Percentiles rank a stretch among this genome's conserved stretches.
Conservation (phyloP, 2,113 vertebrate species). For the Oreamnos americanus region DNA sequence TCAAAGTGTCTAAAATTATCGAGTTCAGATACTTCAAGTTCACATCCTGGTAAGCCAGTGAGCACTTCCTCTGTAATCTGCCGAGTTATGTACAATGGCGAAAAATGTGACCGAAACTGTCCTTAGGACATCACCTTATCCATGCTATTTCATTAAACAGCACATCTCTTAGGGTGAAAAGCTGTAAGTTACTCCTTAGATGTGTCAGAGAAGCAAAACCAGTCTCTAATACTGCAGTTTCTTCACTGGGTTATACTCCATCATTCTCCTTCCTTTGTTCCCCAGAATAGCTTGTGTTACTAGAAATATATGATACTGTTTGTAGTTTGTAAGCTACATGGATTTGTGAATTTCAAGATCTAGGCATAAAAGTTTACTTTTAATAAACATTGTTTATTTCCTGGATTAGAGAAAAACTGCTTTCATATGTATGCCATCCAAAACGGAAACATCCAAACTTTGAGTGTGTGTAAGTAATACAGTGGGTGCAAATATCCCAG, state of each 20-base stretch:
- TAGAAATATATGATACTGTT: not conserved
- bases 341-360: conserved; percentile 1
- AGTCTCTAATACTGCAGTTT: not conserved
- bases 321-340: not conserved
- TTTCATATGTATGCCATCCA: not conserved
- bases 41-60: not conserved
- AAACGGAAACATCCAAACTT: not conserved
- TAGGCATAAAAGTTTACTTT: conserved; percentile 14
- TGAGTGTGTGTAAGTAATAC: not conserved
- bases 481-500: not conserved
- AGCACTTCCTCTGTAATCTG: not conserved
- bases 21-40: conserved; percentile 5
- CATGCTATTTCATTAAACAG: not conserved
- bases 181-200: too few relatives aligned
- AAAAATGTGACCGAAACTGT: not conserved
- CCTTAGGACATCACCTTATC: not conserved
- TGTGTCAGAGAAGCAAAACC: not conserved
- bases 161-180: not conserved
- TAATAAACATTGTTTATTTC: not conserved
- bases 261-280: not conserved
- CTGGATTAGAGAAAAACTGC: not conserved
- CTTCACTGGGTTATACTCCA: not conserved
- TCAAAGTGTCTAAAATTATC: conserved; percentile 46
- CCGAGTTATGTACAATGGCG: not conserved
- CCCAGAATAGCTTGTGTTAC: not conserved